Percentiles rank a stretch among this genome's conserved stretches.
These are phyloP conservation scores for Erebia ligea DNA, from an alignment of 2,888 invertebrate species.

Conservation along the genomic window DNA sequence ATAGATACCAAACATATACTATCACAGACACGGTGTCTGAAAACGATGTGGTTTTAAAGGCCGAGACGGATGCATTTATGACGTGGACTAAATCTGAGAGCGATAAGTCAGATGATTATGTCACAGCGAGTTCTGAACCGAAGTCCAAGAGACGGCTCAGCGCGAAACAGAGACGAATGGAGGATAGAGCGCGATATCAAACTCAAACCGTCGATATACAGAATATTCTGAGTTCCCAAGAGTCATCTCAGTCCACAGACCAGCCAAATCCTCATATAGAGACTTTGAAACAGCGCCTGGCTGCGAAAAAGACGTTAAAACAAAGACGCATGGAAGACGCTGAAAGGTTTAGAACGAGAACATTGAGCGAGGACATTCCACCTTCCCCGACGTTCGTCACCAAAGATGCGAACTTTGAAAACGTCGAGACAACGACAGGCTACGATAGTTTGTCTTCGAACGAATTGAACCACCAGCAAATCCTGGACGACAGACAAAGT, in stretches of 20 bases:
- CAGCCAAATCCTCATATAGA: conserved; percentile 66
- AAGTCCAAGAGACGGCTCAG: conserved; percentile 75
- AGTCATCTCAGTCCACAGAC: conserved; percentile 45
- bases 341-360: conserved; percentile 89
- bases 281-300: conserved; percentile 65
- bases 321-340: conserved; percentile 86
- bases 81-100: conserved; percentile 77
- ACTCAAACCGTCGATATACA: conserved; percentile 83
- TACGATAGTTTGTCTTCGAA: conserved; percentile 76
- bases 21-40: conserved; percentile 83
- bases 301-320: conserved; percentile 77
- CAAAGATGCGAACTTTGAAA: conserved; percentile 73
- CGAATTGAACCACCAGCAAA: conserved; percentile 69
- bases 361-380: conserved; percentile 82
- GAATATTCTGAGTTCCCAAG: conserved; percentile 53
- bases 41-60: conserved; percentile 57
- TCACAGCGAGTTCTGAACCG: conserved; percentile 61
- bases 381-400: conserved; percentile 79
- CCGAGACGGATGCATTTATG: conserved; percentile 64
- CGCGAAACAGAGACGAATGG: conserved; percentile 86
- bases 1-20: conserved; percentile 92
- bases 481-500: conserved; percentile 57
- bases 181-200: conserved; percentile 87
- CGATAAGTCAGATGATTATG: conserved; percentile 69
- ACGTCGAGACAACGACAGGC: conserved; percentile 76